Evolutionary conservation across 1,140 invertebrate species (phyloP).

Genomic region (Drosophila biarmipes): DNA sequence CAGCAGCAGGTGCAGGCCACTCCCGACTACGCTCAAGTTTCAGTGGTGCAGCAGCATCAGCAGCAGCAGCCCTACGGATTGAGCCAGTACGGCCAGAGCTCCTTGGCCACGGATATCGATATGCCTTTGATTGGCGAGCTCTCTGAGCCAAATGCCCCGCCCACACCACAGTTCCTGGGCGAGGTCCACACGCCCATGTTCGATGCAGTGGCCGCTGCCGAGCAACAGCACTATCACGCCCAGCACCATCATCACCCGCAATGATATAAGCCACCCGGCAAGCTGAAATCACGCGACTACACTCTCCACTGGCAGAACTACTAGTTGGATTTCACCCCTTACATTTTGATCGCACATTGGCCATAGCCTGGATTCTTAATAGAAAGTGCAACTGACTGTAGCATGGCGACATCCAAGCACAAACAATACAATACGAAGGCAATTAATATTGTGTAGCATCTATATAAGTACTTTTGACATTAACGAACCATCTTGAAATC

Average conservation of each 20-base stretch:
- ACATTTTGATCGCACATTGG: neutral
- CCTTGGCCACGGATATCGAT: constrained; percentile 74
- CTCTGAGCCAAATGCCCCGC: constrained; percentile 75
- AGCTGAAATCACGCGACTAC: constrained; percentile 69
- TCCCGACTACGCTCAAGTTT: constrained; percentile 66
- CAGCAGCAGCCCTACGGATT: constrained; percentile 66
- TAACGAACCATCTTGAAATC: constrained; percentile 15
- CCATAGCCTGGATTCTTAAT: neutral
- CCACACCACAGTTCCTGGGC: constrained; percentile 78
- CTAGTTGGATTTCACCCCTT: constrained; percentile 12
- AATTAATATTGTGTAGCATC: constrained; percentile 9
- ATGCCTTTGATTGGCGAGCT: constrained; percentile 80
- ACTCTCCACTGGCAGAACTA: constrained; percentile 71
- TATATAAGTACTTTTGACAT: neutral
- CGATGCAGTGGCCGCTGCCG: constrained; percentile 78
- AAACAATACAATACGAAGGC: constrained; percentile 2
- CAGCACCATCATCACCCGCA: constrained; percentile 71
- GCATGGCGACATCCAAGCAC: neutral
- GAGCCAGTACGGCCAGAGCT: constrained; percentile 61
- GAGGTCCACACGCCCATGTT: constrained; percentile 83
- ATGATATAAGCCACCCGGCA: constrained; percentile 71
- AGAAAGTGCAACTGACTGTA: neutral
- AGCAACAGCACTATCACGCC: constrained; percentile 81
- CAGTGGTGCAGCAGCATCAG: constrained; percentile 66
- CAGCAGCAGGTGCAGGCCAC: constrained; percentile 61